Evolutionary conservation across 92 coral and sea anemone genomes (phyloP), one percentile per base, ranked within the genome.

Genomic region (Zoanthus solanderi): DNA sequence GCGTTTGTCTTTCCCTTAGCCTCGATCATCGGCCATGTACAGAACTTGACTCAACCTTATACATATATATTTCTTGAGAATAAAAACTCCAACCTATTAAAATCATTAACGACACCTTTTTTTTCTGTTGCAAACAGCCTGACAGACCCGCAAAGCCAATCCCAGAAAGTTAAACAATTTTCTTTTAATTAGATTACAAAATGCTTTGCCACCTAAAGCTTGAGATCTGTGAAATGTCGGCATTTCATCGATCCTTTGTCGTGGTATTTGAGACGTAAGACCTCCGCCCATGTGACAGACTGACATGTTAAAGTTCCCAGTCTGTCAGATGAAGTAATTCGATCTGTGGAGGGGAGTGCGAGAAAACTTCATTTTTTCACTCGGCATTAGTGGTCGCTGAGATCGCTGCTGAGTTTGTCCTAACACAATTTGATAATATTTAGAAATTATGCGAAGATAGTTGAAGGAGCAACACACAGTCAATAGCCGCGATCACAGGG

Each of bases 291-390:
- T 46, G 50, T 66, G 85, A 81, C 71, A 17, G 58, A 34, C 45
- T 81, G 85, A 81, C 85, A 81, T 17, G 85, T 81, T 81, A 81
- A 87, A 91, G 87, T 88, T 85, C 82, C 76, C 88, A 73, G 88
- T 77, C 91, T 87, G 93, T 87, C 93, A 87, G 68, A 80, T 75
- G 48, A 69, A 42, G 97, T 88, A 94, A 94, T 84, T 68, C 87
- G 91, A 90, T 94, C 95, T 86, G 87, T 76, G 73, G 71, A 50
- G 87, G 81, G 87, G 87, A 73, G 92, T 74, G 76, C 95, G 88
- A 94, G 88, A 94, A 84, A 85, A 81, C 93, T 87, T 93, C 97
- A 78, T 90, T 92, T 90, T 87, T 94, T 90, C 92, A 78, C 86
- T 83, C 95, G 78, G 81, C 88, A 92, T 92, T 87, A 88, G 85